Conservation (phyloP, 2,113 vertebrate species). For the Pan paniscus region DNA sequence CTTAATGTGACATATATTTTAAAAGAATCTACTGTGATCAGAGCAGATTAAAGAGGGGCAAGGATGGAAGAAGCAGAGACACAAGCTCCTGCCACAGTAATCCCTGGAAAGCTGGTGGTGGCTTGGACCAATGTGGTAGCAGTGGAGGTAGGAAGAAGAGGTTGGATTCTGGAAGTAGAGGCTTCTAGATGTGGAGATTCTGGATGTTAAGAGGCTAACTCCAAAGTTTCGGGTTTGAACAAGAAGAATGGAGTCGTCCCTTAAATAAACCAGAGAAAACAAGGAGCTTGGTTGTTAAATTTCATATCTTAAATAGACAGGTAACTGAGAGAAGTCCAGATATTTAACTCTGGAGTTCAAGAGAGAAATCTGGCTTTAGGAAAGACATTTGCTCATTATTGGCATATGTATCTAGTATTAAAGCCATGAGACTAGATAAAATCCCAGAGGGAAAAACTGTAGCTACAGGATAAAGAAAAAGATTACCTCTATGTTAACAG, state of each 20-base stretch:
- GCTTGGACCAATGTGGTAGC: too few species aligned
- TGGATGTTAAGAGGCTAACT: neutral
- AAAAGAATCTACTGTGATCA: neutral
- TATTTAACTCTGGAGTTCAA: neutral
- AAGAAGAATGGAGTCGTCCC: neutral
- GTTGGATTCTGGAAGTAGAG: neutral
- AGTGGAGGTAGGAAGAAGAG: too few species aligned
- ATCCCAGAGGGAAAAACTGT: neutral
- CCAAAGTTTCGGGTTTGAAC: neutral
- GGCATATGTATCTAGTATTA: neutral
- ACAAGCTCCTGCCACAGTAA: neutral
- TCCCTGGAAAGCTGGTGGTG: neutral
- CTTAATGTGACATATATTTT: neutral
- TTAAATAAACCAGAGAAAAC: neutral
- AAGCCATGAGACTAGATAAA: neutral
- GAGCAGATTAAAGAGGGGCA: neutral
- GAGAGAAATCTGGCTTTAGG: neutral
- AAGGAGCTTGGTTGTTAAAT: neutral
- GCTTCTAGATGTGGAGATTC: neutral
- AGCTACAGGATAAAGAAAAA: neutral
- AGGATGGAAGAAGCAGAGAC: neutral
- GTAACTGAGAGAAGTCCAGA: neutral
- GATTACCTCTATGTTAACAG: neutral
- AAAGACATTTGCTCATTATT: neutral
- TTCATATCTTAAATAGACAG: neutral